Evolutionary conservation across 92 coral and sea anemone genomes (phyloP), one percentile per base, ranked within the genome.

Genomic region (Parazoanthus atlanticus): DNA sequence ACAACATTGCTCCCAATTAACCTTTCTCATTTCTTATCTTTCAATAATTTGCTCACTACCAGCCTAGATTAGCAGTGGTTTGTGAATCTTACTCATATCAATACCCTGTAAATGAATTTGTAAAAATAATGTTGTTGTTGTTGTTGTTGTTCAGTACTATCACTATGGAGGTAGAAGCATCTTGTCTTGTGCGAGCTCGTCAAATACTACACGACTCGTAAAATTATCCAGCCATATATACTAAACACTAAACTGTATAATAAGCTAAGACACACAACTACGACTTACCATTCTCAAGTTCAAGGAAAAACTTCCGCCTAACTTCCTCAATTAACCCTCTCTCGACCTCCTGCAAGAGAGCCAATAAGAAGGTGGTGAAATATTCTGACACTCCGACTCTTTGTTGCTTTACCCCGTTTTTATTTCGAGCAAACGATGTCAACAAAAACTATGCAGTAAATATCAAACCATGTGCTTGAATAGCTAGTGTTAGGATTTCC

Each of bases 261-360:
- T 61, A 23, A 52, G 58, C 69, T 61, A 56, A 56, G 69, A 21
- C 28, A 61, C 58, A 61, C 1, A 61, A 15, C 34, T 52, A 28
- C 16, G 46, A 7, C 94, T 91, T 69, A 94, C 98, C 95, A 41
- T 94, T 86, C 25, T 54, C 81, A 46, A 40, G 33, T 46, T 94
- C 94, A 0, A 78, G 90, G 52, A 94, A 94, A 91, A 94, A 94
- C 54, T 93, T 93, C 52, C 80, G 83, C 29, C 94, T 89, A 13
- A 90, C 84, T 82, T 91, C 95, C 17, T 76, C 85, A 84, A 93
- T 91, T 29, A 80, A 65, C 79, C 81, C 71, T 41, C 76, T 91
- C 49, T 94, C 92, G 70, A 38, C 84, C 30, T 77, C 89, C 96
- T 94, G 90, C 29, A 71, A 90, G 26, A 85, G 32, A 88, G 34